These are phyloP conservation scores for Lycocerus yunnanus DNA, from an alignment of 2,888 invertebrate species.

Conservation along the genomic window DNA sequence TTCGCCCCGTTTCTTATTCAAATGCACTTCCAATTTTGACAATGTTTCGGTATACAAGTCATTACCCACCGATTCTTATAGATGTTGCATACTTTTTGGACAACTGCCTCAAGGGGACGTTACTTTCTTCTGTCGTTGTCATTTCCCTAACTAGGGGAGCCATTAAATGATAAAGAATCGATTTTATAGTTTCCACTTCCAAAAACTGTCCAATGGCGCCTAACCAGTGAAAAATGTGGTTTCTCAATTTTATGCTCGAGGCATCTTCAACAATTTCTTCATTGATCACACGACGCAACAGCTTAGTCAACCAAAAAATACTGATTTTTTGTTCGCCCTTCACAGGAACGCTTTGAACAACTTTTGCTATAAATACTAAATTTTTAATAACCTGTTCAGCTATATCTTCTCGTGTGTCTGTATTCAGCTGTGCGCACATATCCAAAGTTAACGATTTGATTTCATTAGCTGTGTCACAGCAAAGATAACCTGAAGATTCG, in stretches of 20 bases:
- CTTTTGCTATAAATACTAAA: constrained; percentile 70
- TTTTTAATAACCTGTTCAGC: constrained; percentile 76
- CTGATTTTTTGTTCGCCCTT: constrained; percentile 60
- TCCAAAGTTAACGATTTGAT: constrained; percentile 73
- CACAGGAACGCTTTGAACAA: constrained; percentile 62
- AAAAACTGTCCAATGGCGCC: constrained; percentile 73
- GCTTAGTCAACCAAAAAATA: constrained; percentile 75
- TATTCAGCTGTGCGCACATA: constrained; percentile 74
- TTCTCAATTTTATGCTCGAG: constrained; percentile 69
- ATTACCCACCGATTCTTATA: constrained; percentile 76
- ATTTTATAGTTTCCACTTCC: constrained; percentile 61
- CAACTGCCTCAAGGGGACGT: constrained; percentile 66
- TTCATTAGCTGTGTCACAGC: constrained; percentile 63
- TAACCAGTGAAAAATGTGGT: constrained; percentile 81
- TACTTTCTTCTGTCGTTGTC: constrained; percentile 69
- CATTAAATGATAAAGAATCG: constrained; percentile 69
- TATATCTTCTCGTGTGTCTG: constrained; percentile 71
- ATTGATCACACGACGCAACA: constrained; percentile 76
- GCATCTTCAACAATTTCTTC: constrained; percentile 77
- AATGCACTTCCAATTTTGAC: constrained; percentile 68
- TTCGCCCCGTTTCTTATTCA: constrained; percentile 73
- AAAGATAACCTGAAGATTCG: constrained; percentile 55
- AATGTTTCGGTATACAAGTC: constrained; percentile 74
- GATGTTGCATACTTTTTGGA: constrained; percentile 76
- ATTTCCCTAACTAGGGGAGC: constrained; percentile 81